Base-by-base conservation (phyloP, 2,888 invertebrate species). In the Chrysodeixis includens region DNA sequence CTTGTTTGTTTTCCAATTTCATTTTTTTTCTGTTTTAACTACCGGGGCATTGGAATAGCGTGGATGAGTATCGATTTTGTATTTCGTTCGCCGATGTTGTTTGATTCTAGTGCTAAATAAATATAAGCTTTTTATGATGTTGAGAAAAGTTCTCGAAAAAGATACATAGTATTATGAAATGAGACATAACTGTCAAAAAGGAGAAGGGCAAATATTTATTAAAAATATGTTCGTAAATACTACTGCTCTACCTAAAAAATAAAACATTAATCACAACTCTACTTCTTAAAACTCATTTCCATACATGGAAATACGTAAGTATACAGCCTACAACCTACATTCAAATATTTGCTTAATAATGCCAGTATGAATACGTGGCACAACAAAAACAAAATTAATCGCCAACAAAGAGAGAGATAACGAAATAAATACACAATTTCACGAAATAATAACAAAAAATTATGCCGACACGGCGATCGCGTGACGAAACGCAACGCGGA, bases 1-100 rank as follows among this genome's bases (percentile, higher is more conserved):
- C 89, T 89, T 88, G 84, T 87, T 89, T 89, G 86, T 89, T 91
- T 92, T 89, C 84, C 81, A 85, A 84, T 89, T 87, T 86, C 78
- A 76, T 84, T 82, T 85, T 82, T 86, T 89, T 88, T 85, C 76
- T 75, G 80, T 87, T 88, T 78, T 84, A 73, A 51, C 58, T 76
- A 62, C 65, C 59, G 56, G 51, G 18, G 35, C 58, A 70, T 74
- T 59, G 74, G 80, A 83, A 81, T 83, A 83, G 70, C 68, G 62
- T 83, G 83, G 84, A 83, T 69, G 46, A 71, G 35, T 75, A 79
- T 79, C 30, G 75, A 77, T 79, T 75, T 72, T 70, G 12, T 53
- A 32, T 51, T 59, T 35, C n/a, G 22, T 49, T 16, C 16, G 44
- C 10, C 18, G 18, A 1, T 20, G 10, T 49, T 10, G 18, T 46